phyloP scores from a whole-genome alignment of 2,113 vertebrate species.

The Physeter macrocephalus region DNA sequence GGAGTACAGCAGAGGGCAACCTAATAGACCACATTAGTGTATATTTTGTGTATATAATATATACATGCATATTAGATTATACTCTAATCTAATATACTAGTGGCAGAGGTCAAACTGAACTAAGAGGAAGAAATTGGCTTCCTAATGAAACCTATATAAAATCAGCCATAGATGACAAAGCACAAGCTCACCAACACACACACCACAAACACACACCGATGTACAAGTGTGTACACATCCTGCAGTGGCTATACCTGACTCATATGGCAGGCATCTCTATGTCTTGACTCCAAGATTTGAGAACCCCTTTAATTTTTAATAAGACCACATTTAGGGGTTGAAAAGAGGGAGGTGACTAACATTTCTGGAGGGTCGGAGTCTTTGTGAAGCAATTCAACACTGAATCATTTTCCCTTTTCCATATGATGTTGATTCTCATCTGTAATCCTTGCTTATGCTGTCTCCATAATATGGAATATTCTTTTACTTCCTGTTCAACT shows the following conservation, averaged over 20 bases:
- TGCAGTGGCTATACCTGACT: neutral
- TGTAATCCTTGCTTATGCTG: neutral
- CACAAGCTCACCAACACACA: neutral
- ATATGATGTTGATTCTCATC: neutral
- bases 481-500: neutral
- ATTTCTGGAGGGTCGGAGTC: neutral
- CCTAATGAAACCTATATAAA: slow-evolving; percentile 10
- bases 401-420: neutral
- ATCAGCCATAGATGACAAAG: neutral
- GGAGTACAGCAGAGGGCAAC: slow-evolving; percentile 22
- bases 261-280: neutral
- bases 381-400: neutral
- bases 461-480: neutral
- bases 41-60: slow-evolving; percentile 47
- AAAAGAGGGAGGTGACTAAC: neutral
- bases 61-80: slow-evolving; percentile 61
- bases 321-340: neutral
- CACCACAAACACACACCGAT: neutral
- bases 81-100: slow-evolving; percentile 56
- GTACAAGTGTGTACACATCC: neutral
- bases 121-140: slow-evolving; percentile 47
- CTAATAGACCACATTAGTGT: slow-evolving; percentile 42
- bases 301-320: neutral
- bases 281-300: neutral
- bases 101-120: slow-evolving; percentile 49